phyloP scores from a whole-genome alignment of 2,888 invertebrate genomes.

The Mesorhabditis sp. region DNA sequence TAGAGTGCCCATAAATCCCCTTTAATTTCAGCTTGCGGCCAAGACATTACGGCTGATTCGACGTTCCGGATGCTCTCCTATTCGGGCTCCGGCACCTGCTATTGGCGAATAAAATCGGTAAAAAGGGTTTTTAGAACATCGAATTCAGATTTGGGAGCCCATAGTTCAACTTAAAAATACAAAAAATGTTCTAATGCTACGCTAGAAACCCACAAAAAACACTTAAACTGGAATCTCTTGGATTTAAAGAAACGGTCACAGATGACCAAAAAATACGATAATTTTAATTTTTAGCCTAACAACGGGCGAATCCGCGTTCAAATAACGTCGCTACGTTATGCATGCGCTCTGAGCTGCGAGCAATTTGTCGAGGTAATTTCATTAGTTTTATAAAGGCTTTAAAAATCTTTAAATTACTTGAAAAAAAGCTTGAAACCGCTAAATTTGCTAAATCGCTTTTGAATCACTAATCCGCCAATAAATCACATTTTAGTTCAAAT shows the following conservation, averaged over 20 bases:
- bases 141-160: too few relatives aligned
- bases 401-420: too few relatives aligned
- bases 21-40: neutral
- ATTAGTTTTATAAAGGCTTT: too few relatives aligned
- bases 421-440: too few relatives aligned
- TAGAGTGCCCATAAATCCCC: neutral
- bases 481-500: slow-evolving; percentile 5
- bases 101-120: neutral
- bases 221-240: too few relatives aligned
- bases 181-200: too few relatives aligned
- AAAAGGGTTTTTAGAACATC: neutral
- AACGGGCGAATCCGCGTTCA: neutral
- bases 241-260: too few relatives aligned
- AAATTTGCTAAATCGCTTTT: too few relatives aligned
- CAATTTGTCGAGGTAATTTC: neutral
- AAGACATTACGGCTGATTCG: neutral
- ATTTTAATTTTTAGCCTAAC: neutral
- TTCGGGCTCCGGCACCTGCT: neutral
- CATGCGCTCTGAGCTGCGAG: neutral
- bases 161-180: too few relatives aligned
- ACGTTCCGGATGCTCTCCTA: neutral
- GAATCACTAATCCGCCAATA: too few relatives aligned
- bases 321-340: neutral
- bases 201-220: too few relatives aligned
- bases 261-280: too few relatives aligned